A percentile compares a stretch with the other conserved stretches of the same genome.
Conservation (phyloP, 2,888 invertebrate species). For the Latheticus oryzae region DNA sequence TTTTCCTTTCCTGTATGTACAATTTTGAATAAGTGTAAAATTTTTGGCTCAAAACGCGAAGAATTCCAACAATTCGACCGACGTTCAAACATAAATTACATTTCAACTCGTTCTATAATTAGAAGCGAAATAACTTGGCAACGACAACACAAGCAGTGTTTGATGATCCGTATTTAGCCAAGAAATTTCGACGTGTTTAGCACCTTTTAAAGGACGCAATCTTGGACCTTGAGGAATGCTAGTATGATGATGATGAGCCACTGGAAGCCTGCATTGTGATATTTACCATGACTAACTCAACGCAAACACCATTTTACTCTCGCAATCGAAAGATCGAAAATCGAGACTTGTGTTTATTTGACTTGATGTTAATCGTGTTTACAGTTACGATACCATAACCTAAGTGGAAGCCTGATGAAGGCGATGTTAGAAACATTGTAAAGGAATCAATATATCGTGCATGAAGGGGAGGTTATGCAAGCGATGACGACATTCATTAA, state of each 20-base stretch:
- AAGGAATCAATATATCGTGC: too few species aligned
- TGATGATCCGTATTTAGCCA: constrained; percentile 30
- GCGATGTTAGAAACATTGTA: too few species aligned
- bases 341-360: constrained; percentile 25
- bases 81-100: constrained; percentile 41
- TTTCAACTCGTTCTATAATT: constrained; percentile 40
- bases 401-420: too few species aligned
- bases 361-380: constrained; percentile 24
- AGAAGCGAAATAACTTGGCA: constrained; percentile 42
- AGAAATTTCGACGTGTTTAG: constrained; percentile 35
- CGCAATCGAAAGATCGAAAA: constrained; percentile 14
- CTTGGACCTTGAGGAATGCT: constrained; percentile 29
- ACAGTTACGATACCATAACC: too few species aligned
- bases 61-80: constrained; percentile 38
- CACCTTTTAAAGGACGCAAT: constrained; percentile 35
- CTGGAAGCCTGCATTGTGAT: constrained; percentile 16
- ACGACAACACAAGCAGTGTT: constrained; percentile 12
- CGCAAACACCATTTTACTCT: constrained; percentile 26
- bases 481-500: constrained; percentile 1
- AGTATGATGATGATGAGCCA: constrained; percentile 2
- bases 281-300: constrained; percentile 31
- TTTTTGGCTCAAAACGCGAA: constrained; percentile 11
- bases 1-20: constrained; percentile 30
- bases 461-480: too few species aligned
- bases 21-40: too few species aligned